Percentiles rank a stretch among this genome's conserved stretches.
Evolutionary conservation across 92 coral and sea anemone genomes (phyloP).

Genomic region (Paramuricea clavata): DNA sequence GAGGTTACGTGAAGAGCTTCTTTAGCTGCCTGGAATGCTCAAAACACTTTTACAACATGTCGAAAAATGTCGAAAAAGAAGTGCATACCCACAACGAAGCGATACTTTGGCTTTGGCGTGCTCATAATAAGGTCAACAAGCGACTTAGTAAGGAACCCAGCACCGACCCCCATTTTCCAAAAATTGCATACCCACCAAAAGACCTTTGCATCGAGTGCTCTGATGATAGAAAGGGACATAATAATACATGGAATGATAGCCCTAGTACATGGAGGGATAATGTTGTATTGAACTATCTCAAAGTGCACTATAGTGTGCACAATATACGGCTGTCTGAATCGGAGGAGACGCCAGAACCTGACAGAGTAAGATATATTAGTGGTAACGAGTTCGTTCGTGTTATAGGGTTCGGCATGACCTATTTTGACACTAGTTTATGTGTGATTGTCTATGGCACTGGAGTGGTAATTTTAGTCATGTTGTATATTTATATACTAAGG

Average conservation of each 20-base stretch:
- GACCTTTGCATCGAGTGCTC: constrained; percentile 83
- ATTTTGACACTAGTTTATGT: constrained; percentile 91
- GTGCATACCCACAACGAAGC: constrained; percentile 82
- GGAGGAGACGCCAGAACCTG: constrained; percentile 67
- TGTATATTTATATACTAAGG: constrained; percentile 90
- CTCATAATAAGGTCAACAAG: constrained; percentile 90
- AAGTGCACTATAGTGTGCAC: constrained; percentile 87
- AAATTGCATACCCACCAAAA: constrained; percentile 86
- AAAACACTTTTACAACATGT: constrained; percentile 83
- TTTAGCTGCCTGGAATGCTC: constrained; percentile 87
- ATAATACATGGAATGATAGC: constrained; percentile 9
- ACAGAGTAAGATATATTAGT: constrained; percentile 81
- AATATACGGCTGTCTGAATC: constrained; percentile 80
- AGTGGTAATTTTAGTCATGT: constrained; percentile 76
- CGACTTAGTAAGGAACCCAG: constrained; percentile 88
- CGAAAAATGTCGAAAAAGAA: constrained; percentile 75
- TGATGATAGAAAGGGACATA: constrained; percentile 35
- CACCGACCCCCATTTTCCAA: constrained; percentile 87
- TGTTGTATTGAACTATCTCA: constrained; percentile 82
- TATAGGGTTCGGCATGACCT: constrained; percentile 74
- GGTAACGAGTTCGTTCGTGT: constrained; percentile 48
- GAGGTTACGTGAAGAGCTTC: constrained; percentile 83
- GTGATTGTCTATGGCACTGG: constrained; percentile 85
- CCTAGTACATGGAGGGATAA: constrained; percentile 72
- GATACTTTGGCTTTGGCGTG: constrained; percentile 93